Evolutionary conservation across 1,140 invertebrate species (phyloP), one percentile per base, ranked within the genome.

Genomic region (Neuroterus valhalla): DNA sequence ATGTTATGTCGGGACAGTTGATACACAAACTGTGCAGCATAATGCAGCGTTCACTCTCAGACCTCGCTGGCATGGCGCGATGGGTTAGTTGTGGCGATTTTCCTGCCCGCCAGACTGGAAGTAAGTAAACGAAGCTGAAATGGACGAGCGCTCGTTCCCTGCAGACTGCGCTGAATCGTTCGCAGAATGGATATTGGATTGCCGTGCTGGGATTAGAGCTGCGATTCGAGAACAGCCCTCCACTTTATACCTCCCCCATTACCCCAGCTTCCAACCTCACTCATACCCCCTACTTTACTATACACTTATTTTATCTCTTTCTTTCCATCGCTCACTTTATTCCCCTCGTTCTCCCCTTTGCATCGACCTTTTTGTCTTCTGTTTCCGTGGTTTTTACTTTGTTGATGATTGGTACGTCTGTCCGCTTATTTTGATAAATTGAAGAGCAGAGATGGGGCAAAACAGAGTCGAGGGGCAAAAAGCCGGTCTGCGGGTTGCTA

Each of bases 101-200:
- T 62, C 12, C 52, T 23, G 21, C 21, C 52, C 66, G 55, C 50
- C 76, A 48, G 69, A 72, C 71, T 50, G 74, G 55, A 76, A 75
- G 75, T 82, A 82, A 82, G 81, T 82, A 82, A 82, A 82, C 78
- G 78, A 77, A 78, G 66, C 73, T 78, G 73, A 78, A 80, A 76
- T 77, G 76, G 77, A 80, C 77, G 77, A 77, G 75, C 23, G 71
- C 77, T 80, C 77, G 77, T 80, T 82, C 48, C 70, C 69, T 74
- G 70, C 72, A 75, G 75, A 72, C 67, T 66, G 70, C 69, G 73
- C 73, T 71, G 78, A 82, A 77, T 81, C 77, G 75, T 78, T 81
- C 77, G 74, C 69, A 72, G 79, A 82, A 76, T 76, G 79, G 79
- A 82, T 81, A 81, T 81, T 81, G 73, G 75, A 82, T 82, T 81